phyloP scores from a whole-genome alignment of 2,113 vertebrate species.

The Nycticryphes semicollaris region DNA sequence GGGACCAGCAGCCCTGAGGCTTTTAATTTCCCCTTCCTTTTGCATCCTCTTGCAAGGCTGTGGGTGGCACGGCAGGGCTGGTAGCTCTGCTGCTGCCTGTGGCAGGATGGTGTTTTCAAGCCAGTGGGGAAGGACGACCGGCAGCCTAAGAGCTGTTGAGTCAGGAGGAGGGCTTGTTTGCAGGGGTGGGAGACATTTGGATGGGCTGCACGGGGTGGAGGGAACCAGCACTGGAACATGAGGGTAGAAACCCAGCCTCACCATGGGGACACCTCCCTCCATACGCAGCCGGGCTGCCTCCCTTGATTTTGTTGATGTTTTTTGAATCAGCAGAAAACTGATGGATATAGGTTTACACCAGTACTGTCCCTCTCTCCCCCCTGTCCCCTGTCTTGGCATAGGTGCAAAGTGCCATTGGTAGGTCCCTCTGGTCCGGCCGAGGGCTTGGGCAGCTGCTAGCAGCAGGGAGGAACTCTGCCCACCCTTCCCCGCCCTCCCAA shows the following conservation, averaged over 20 bases:
- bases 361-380: background rate
- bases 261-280: fast-evolving
- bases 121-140: background rate
- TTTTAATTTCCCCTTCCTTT: background rate
- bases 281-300: background rate
- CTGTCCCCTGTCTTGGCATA: background rate
- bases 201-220: background rate
- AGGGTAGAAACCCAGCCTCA: background rate
- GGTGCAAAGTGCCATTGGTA: background rate
- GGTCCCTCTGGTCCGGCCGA: background rate
- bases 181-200: fast-evolving
- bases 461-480: background rate
- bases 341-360: background rate
- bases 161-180: background rate
- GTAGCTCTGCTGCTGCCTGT: background rate
- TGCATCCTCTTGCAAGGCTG: background rate
- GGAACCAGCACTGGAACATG: fast-evolving
- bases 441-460: background rate
- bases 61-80: background rate
- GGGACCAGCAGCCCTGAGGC: background rate
- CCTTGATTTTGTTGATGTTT: background rate
- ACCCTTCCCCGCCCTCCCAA: background rate
- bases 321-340: background rate
- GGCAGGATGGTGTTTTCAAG: background rate
- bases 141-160: background rate